Conservation (phyloP, 2,797 vertebrate genomes). For the Liparis tanakae region DNA sequence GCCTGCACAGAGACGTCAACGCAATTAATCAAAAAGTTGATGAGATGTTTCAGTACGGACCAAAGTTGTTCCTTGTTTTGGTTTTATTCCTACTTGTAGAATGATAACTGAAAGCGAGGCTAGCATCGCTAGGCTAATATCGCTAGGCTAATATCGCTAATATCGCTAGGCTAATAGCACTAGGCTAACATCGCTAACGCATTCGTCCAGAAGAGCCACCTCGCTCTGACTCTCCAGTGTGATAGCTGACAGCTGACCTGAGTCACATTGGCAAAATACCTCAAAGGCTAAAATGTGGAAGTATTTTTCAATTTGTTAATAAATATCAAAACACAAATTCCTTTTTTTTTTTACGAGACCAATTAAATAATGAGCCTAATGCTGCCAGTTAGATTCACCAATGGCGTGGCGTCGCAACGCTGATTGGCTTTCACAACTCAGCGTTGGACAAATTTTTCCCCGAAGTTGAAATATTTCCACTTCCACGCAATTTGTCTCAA, state of each 20-base stretch:
- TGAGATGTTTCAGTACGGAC: not conserved
- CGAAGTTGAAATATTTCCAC: too few relatives aligned
- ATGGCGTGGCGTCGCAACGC: too few relatives aligned
- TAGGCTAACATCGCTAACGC: not conserved
- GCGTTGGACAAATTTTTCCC: too few relatives aligned
- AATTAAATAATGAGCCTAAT: not conserved
- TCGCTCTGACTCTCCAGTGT: not conserved
- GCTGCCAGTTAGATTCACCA: too few relatives aligned
- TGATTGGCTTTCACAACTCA: too few relatives aligned
- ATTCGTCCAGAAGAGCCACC: not conserved
- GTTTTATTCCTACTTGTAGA: not conserved
- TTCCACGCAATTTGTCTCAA: too few relatives aligned
- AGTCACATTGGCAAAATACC: not conserved
- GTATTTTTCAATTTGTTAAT: not conserved
- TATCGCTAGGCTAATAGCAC: too few relatives aligned
- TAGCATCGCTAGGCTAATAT: not conserved
- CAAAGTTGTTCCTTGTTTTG: not conserved
- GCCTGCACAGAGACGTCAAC: not conserved
- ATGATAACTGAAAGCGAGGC: not conserved
- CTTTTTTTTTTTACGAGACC: too few relatives aligned
- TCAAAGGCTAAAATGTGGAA: not conserved
- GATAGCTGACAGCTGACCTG: not conserved
- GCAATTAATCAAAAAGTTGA: not conserved
- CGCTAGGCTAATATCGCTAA: not conserved
- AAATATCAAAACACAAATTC: not conserved